Evolutionary conservation across 2,888 invertebrate genomes (phyloP).

Genomic region (Conistra vaccinii): DNA sequence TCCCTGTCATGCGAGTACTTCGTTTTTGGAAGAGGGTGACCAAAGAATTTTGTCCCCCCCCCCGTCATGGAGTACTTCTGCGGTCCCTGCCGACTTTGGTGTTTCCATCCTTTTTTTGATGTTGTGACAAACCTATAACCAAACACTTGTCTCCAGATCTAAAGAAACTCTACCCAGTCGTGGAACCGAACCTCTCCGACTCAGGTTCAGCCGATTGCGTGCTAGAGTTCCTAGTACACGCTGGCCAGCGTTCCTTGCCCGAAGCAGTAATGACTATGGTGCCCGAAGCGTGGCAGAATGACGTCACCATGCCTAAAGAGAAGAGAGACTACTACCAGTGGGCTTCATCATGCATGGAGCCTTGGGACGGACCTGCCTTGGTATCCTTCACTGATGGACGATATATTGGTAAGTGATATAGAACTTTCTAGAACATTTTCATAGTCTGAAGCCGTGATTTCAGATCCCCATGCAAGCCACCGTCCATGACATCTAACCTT

Average conservation of each 20-base stretch:
- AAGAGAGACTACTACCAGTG: constrained; percentile 99
- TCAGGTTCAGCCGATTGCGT: constrained; percentile 99
- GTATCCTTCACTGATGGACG: constrained; percentile 99
- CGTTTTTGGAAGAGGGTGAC: too few relatives aligned
- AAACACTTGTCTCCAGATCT: constrained; percentile 87
- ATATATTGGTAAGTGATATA: constrained; percentile 93
- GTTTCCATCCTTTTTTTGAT: too few relatives aligned
- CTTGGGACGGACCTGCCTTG: constrained; percentile 99
- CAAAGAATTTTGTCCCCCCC: too few relatives aligned
- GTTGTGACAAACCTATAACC: neutral
- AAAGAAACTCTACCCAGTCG: constrained; percentile 98
- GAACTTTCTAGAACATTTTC: neutral
- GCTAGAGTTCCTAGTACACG: constrained; percentile 98
- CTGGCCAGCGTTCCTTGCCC: constrained; percentile 97
- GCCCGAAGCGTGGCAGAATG: constrained; percentile 99
- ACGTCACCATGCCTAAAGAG: constrained; percentile 96
- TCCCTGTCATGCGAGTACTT: too few relatives aligned
- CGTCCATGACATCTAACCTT: neutral
- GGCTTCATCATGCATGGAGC: constrained; percentile 99
- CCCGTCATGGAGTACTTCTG: too few relatives aligned
- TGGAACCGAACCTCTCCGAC: constrained; percentile 99
- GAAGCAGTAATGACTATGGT: constrained; percentile 99
- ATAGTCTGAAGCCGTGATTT: neutral
- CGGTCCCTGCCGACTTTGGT: too few relatives aligned
- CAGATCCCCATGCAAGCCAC: neutral